Evolutionary conservation across 2,113 vertebrate genomes (phyloP), one percentile per base, ranked within the genome.

Genomic region (Peromyscus californicus): DNA sequence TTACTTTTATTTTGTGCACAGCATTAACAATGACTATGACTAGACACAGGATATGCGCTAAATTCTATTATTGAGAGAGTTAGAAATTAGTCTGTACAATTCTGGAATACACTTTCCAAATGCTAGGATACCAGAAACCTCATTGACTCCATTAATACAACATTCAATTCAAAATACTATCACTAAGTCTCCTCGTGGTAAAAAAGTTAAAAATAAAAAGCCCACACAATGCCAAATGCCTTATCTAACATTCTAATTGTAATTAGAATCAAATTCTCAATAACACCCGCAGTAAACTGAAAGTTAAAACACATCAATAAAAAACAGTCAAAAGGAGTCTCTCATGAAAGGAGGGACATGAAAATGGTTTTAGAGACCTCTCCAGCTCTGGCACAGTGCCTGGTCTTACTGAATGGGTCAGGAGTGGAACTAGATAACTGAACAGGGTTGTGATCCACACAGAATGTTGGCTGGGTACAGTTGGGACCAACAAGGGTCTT

Each of bases 1-100:
- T 97, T 90, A 92, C 17, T 93, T 96, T 84, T 79, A 74, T 59
- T 93, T 93, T 91, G 36, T 90, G 93, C 26, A 19, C 16, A 69
- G 5, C 19, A 92, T 31, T 17, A 24, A 65, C 51, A 54, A 61
- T 24, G 15, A 33, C 31, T 19, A 36, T 65, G 21, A n/a, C 9
- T 79, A 24, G n/a, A 45, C 92, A 42, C 39, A 93, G 89, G n/a
- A 24, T 6, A 7, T 0, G 45, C 29, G 15, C 0, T 54, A 29
- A 59, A 75, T 54, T 54, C 54, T 85, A 5, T 69, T 69, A 2
- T 54, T 92, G 59, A 89, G 11, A 74, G 19, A 89, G 13, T 7
- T 54, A 45, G 19, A 17, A 93, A 59, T 70, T 0, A 87, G 21
- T 82, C 54, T 75, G 36, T 76, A 19, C 26, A 45, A 86, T 33